Evolutionary conservation across 2,888 invertebrate genomes (phyloP).

Genomic region (Notocelia uddmanniana): DNA sequence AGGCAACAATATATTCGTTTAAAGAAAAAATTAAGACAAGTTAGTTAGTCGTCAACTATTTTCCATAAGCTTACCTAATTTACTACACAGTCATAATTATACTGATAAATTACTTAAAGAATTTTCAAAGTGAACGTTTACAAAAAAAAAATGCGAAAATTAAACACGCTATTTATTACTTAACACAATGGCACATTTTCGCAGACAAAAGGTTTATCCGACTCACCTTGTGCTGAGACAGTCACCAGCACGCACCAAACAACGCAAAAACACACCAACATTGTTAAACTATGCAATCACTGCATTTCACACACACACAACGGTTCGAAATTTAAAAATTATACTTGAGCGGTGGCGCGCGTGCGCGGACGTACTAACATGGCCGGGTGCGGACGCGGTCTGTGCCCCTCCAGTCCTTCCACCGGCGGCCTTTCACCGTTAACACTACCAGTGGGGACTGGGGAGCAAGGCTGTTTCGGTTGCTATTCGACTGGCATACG

Average conservation of each 20-base stretch:
- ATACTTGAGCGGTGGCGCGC: background rate
- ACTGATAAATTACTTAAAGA: too few relatives aligned
- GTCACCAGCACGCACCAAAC: constrained; percentile 23
- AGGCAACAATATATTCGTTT: background rate
- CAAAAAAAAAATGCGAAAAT: background rate
- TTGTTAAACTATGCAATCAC: constrained; percentile 23
- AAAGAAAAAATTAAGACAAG: too few relatives aligned
- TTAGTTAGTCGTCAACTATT: background rate
- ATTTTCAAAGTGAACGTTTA: background rate
- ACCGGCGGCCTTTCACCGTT: constrained; percentile 12
- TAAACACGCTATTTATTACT: background rate
- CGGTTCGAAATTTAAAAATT: background rate
- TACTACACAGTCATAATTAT: too few relatives aligned
- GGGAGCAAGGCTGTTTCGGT: constrained; percentile 19
- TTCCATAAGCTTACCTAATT: background rate
- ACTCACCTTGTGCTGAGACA: constrained; percentile 29
- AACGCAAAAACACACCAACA: constrained; percentile 25
- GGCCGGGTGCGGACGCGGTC: constrained; percentile 1
- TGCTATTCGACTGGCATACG: background rate
- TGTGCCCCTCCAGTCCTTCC: constrained; percentile 11
- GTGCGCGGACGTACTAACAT: constrained; percentile 5
- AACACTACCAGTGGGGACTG: background rate
- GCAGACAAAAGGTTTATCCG: constrained; percentile 9
- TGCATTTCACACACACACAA: constrained; percentile 28
- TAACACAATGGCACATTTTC: constrained; percentile 16